Percentiles rank a stretch among this genome's conserved stretches.
phyloP scores from a whole-genome alignment of 2,113 vertebrate species.

The Takifugu bimaculatus region DNA sequence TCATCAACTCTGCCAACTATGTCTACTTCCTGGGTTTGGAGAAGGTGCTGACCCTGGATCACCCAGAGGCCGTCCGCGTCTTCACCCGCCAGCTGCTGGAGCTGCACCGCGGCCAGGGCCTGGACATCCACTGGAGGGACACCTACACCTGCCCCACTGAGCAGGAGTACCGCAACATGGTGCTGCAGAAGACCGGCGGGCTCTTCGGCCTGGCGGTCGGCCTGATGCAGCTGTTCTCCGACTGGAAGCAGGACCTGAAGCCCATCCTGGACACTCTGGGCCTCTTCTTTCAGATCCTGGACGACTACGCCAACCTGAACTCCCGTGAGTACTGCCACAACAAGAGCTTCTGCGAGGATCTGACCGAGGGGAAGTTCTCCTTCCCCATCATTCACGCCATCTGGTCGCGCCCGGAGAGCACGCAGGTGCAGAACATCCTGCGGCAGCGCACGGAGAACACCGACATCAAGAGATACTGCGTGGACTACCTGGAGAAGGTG shows the following conservation, averaged over 20 bases:
- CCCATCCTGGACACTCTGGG: conserved; percentile 91
- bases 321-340: conserved; percentile 93
- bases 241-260: conserved; percentile 86
- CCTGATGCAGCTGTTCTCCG: conserved; percentile 96
- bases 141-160: conserved; percentile 94
- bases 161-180: conserved; percentile 90
- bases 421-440: conserved; percentile 96
- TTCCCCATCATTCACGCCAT: conserved; percentile 98
- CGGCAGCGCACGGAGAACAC: conserved; percentile 92
- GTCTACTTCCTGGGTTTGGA: conserved; percentile 95
- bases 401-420: conserved; percentile 89
- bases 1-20: conserved; percentile 98
- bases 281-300: conserved; percentile 96
- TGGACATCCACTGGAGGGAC: conserved; percentile 97
- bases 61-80: conserved; percentile 88
- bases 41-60: conserved; percentile 91
- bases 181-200: conserved; percentile 93
- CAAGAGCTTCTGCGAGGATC: conserved; percentile 97
- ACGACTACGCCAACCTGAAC: conserved; percentile 93
- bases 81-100: conserved; percentile 94
- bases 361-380: conserved; percentile 97
- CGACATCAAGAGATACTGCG: conserved; percentile 95
- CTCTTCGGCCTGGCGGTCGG: conserved; percentile 94
- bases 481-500: conserved; percentile 92
- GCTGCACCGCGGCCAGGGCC: conserved; percentile 93